phyloP scores from a whole-genome alignment of 2,797 vertebrate species.

The Pangasius krempfi region DNA sequence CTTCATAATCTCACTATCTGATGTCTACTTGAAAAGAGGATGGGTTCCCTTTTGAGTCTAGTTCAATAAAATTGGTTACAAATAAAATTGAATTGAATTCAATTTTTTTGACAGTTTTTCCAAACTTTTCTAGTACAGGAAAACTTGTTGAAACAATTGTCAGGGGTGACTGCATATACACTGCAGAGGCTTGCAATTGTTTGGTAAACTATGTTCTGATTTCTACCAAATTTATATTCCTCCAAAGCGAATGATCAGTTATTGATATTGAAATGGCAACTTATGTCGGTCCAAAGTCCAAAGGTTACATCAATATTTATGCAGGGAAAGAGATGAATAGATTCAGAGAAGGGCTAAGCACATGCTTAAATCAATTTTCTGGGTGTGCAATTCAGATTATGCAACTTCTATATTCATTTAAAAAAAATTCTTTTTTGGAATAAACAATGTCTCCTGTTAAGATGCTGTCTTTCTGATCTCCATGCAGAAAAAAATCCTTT shows the following conservation, averaged over 20 bases:
- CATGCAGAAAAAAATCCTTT: neutral
- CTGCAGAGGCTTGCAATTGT: too few relatives aligned
- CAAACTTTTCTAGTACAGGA: neutral
- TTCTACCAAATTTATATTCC: neutral
- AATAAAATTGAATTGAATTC: neutral
- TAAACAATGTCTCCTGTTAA: neutral
- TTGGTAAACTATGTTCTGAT: neutral
- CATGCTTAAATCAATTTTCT: neutral
- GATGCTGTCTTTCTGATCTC: neutral
- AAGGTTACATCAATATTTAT: neutral
- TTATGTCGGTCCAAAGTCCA: neutral
- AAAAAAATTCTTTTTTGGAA: neutral
- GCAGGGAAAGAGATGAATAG: neutral
- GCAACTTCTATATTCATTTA: neutral
- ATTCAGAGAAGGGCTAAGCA: neutral
- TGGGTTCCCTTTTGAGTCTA: neutral
- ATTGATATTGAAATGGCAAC: neutral
- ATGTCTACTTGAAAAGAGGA: neutral
- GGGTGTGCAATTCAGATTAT: neutral
- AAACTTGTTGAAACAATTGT: neutral
- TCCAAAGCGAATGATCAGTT: neutral
- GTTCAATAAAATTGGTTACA: too few relatives aligned
- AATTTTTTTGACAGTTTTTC: conserved; percentile 3
- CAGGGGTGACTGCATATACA: neutral
- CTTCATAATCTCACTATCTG: neutral